Base-by-base conservation (phyloP, 2,888 invertebrate genomes). In the Papilio elwesi region DNA sequence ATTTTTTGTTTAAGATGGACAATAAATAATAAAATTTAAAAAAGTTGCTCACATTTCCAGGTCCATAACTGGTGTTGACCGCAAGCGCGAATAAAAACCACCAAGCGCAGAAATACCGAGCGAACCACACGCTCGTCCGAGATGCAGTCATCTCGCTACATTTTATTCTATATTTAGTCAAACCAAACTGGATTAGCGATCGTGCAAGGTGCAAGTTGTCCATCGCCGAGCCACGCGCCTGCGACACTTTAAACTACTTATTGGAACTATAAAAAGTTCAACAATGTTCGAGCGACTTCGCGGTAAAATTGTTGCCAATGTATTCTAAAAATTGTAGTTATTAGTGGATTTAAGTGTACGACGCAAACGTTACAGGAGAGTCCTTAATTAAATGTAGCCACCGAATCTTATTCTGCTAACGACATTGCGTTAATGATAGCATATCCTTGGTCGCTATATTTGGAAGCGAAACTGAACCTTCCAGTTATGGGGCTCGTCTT, bases 381-480 rank as follows among this genome's bases (percentile, higher is more conserved):
- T 77, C 78, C 79, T 78, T 80, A 85, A 87, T 86, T 87, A 85
- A 89, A 87, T 84, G 83, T 83, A 82, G 79, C 80, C 79, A 83
- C 83, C 79, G 79, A 89, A 87, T 83, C 80, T 81, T 82, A 80
- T 85, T 83, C 81, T 83, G 84, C 83, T 83, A 86, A 84, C 83
- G 85, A 86, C 82, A 83, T 81, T 77, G 82, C 84, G 82, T 84
- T 90, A 88, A 89, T 88, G 86, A 87, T 87, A 83, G 84, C 80
- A 80, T n/a, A n/a, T 80, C 79, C 82, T 79, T 77, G 76, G 79
- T 79, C 55, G 77, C 79, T 80, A 81, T 82, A 83, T 87, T 88
- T 82, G 87, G 84, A 83, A 84, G 85, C 87, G 87, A 90, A 90
- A 90, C 89, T 89, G 82, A 88, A 90, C 90, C 88, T 89, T 90